phyloP scores from a whole-genome alignment of 2,797 vertebrate genomes.

The Morus bassanus region DNA sequence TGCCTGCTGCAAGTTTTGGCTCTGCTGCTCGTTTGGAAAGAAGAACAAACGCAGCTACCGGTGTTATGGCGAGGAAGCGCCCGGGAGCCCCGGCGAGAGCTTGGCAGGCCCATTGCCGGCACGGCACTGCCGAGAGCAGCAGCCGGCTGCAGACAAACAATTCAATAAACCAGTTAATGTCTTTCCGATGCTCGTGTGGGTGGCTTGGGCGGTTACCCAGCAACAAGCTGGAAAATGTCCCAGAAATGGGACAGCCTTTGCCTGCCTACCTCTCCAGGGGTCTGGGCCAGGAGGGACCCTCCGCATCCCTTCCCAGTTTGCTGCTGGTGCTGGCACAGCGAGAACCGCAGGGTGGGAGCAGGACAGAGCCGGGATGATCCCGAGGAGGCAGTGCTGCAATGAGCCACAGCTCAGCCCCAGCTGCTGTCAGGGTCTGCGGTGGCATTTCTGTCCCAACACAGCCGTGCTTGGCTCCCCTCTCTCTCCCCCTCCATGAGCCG shows the following conservation, averaged over 20 bases:
- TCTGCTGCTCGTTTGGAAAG: background rate
- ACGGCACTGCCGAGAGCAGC: background rate
- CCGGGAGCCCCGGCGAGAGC: background rate
- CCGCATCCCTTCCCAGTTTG: accelerated
- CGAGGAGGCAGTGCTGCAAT: accelerated
- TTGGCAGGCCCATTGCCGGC: accelerated
- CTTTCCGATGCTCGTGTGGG: background rate
- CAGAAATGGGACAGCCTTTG: accelerated
- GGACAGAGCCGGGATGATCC: background rate
- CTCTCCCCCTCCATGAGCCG: background rate
- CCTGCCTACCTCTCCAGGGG: background rate
- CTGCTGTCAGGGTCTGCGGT: accelerated
- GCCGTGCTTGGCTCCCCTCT: accelerated
- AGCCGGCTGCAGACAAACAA: background rate
- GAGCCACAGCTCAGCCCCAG: background rate
- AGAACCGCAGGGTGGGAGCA: background rate
- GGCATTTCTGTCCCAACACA: background rate
- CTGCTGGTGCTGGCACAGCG: accelerated
- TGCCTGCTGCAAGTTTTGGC: background rate
- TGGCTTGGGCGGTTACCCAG: background rate
- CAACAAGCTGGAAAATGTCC: background rate
- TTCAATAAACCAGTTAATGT: accelerated
- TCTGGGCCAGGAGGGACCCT: background rate
- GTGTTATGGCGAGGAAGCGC: accelerated
- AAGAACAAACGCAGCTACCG: background rate